Base-by-base conservation (phyloP, 2,888 invertebrate species). In the Spisula solida region DNA sequence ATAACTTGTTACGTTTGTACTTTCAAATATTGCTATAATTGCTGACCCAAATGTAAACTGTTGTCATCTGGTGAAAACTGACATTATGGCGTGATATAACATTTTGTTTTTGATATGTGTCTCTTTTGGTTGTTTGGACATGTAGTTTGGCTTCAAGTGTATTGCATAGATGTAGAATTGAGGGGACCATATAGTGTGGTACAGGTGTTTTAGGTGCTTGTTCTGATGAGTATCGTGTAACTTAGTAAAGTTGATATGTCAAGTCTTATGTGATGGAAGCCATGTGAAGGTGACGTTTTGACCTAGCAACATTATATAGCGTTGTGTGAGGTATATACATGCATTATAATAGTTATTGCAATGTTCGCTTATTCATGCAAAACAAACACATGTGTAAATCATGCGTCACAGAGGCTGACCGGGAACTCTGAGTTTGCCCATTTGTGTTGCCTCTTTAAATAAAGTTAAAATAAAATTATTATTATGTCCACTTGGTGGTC, bases 1-100 rank as follows among this genome's bases (percentile, higher is more conserved):
- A 81, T 81, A 51, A n/a, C 14, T 29, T 25, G 10, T 81, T 81
- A 16, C 80, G n/a, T 48, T 51, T 51, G 51, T 51, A 51, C 51
- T 51, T 51, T 16, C 16, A 51, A 51, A 12, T 16, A 51, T 16
- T 51, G 41, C 41, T 14, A 16, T 51, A 51, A 51, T 51, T 51
- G 51, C 51, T 51, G 51, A 51, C 51, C 51, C 14, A 51, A 16
- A 16, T 34, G 75, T 4, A 75, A 12, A 34, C 5, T 18, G 18
- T 31, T 16, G 6, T 18, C 29, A 8, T 75, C 14, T 25, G 14
- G 34, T 75, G 25, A 75, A 29, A 18, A 8, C 14, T 75, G 34
- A 31, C 75, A 31, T 34, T 31, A 25, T 75, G 25, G 60, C 20
- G 60, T n/a, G 60, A 25, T n/a, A n/a, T n/a, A 60, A 60, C n/a